Base-by-base conservation (phyloP, 2,888 invertebrate species). In the Drepanosiphum platanoidis region DNA sequence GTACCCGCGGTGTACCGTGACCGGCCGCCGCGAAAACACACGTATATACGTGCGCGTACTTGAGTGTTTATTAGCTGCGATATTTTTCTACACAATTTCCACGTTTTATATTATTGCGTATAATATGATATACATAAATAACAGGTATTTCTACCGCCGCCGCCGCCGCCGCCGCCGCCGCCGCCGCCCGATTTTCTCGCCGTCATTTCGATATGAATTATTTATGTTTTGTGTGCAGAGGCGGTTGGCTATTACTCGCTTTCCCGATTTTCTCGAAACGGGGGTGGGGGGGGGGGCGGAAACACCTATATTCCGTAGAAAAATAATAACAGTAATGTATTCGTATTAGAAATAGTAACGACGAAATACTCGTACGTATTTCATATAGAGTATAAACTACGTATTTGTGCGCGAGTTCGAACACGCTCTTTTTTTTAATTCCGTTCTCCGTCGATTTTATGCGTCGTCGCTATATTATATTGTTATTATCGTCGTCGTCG, bases 121-220 rank as follows among this genome's bases (percentile, higher is more conserved):
- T 8, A n/a, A 58, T n/a, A 58, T 7, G 5, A 18, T n/a, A 27
- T 61, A 61, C 22, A 22, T 22, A 52, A 22, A 22, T 22, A 22
- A 61, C 61, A 27, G 7, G 22, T 27, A 9, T 9, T 61, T n/a
- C 61, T n/a, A 22, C 11, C 42, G 70, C n/a, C n/a, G n/a, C n/a
- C 7, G 5, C 13, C 3, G n/a, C 39, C 39, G 39, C n/a, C 39
- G 22, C 39, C 39, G 27, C 15, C 2, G 36, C 1, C 0, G 39
- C 27, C 27, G 15, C 27, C 52, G 46, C 22, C 22, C 22, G 9
- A 11, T 52, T 52, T 52, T n/a, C 13, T 18, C 27, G 58, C n/a
- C 61, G 36, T 58, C 36, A 36, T 61, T 34, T 36, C 27, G 36
- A 61, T 61, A 36, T 77, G 75, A 77, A 77, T 77, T 77, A 77